Conservation (phyloP, 2,797 vertebrate species). For the Nothura maculosa region DNA sequence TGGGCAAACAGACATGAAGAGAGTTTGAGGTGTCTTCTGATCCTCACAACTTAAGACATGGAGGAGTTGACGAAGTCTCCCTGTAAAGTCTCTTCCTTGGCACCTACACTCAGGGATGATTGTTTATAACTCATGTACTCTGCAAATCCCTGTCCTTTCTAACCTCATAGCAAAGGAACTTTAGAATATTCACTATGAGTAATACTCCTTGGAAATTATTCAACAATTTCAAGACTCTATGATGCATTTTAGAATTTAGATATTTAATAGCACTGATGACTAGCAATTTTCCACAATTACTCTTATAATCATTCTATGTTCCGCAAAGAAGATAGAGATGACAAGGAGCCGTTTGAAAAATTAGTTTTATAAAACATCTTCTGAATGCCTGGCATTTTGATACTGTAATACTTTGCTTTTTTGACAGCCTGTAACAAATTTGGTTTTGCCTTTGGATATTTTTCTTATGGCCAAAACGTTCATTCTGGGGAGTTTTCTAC, state of each 20-base stretch:
- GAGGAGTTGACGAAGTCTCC: neutral
- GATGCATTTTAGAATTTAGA: constrained; percentile 35
- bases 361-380: neutral
- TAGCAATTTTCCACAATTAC: constrained; percentile 34
- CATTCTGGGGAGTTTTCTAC: neutral
- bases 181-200: neutral
- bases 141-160: neutral
- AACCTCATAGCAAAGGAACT: neutral
- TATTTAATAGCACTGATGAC: constrained; percentile 48
- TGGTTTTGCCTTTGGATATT: neutral
- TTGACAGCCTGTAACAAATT: neutral
- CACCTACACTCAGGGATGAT: neutral
- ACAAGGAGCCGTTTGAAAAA: constrained; percentile 29
- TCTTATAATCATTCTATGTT: neutral
- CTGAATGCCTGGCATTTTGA: neutral
- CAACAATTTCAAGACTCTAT: constrained; percentile 10
- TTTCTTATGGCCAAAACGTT: neutral
- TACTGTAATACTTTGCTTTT: constrained; percentile 4
- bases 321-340: constrained; percentile 5
- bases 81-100: neutral
- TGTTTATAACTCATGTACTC: accelerated
- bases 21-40: neutral
- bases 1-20: neutral
- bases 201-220: neutral
- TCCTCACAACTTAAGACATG: neutral